A percentile compares a stretch with the other conserved stretches of the same genome.
Evolutionary conservation across 2,113 vertebrate species (phyloP).

Genomic region (Rhinolophus sinicus): DNA sequence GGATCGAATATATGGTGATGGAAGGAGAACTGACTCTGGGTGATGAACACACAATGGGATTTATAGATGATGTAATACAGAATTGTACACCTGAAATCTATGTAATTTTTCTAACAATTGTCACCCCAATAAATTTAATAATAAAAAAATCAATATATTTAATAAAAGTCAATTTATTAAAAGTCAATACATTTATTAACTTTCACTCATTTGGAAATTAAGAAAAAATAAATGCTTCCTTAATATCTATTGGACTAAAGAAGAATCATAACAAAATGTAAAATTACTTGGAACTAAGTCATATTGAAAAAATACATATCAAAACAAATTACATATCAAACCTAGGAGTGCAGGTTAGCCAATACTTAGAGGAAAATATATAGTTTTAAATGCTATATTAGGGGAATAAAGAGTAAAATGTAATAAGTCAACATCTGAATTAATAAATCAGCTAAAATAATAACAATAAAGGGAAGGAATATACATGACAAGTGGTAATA

Average conservation of each 20-base stretch:
- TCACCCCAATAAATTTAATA: too few species aligned
- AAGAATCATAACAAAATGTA: neutral
- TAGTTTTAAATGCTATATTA: neutral
- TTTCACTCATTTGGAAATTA: neutral
- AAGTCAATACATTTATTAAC: neutral
- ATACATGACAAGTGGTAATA: neutral
- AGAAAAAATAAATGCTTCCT: neutral
- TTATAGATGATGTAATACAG: too few species aligned
- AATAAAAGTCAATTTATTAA: neutral
- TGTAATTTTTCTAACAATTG: too few species aligned
- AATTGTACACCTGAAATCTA: too few species aligned
- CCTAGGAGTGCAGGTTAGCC: neutral
- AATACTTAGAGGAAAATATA: neutral
- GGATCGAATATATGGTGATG: too few species aligned
- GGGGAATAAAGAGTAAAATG: neutral
- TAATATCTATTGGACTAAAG: neutral
- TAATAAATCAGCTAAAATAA: neutral
- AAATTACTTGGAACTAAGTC: neutral
- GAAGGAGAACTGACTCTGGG: too few species aligned
- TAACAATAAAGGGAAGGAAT: neutral
- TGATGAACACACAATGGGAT: too few species aligned
- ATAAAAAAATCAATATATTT: too few species aligned
- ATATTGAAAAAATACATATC: neutral
- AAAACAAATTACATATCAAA: neutral
- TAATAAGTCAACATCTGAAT: neutral